phyloP scores from a whole-genome alignment of 2,888 invertebrate species.

The Vesta saturnalis region DNA sequence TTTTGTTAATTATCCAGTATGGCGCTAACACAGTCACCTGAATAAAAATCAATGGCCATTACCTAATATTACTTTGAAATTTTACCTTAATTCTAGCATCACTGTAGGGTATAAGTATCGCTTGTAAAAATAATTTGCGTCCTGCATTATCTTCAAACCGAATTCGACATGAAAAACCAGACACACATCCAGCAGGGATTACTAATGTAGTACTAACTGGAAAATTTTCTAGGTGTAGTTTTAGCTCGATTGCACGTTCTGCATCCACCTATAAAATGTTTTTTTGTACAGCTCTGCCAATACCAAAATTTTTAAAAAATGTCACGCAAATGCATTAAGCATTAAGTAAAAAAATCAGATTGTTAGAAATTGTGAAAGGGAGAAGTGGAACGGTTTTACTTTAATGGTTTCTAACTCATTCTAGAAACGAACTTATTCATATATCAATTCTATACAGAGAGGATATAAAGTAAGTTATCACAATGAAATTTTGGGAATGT shows the following conservation, averaged over 20 bases:
- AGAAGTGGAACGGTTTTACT: no score
- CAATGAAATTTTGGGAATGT: no score
- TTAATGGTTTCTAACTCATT: no score
- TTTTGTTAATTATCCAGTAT: conserved; percentile 96
- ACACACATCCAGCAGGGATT: conserved; percentile 51
- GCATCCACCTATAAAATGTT: conserved; percentile 70
- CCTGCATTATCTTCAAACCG: conserved; percentile 79
- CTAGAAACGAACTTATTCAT: no score
- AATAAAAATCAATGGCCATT: not conserved
- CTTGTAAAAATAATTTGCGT: conserved; percentile 79
- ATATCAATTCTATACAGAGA: no score
- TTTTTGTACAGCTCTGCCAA: no score
- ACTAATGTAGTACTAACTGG: conserved; percentile 55
- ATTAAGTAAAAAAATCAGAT: no score
- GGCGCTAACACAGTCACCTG: conserved; percentile 83
- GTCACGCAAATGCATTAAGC: not conserved
- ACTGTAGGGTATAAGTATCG: conserved; percentile 60
- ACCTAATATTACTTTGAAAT: not conserved
- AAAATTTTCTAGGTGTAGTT: conserved; percentile 86
- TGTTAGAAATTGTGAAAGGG: no score
- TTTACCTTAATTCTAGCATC: conserved; percentile 58
- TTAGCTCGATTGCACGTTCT: conserved; percentile 77
- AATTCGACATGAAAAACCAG: conserved; percentile 61
- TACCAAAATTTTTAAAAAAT: not conserved
- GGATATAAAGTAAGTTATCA: no score